Base-by-base conservation (phyloP, 2,113 vertebrate species). In the Oncorhynchus nerka region DNA sequence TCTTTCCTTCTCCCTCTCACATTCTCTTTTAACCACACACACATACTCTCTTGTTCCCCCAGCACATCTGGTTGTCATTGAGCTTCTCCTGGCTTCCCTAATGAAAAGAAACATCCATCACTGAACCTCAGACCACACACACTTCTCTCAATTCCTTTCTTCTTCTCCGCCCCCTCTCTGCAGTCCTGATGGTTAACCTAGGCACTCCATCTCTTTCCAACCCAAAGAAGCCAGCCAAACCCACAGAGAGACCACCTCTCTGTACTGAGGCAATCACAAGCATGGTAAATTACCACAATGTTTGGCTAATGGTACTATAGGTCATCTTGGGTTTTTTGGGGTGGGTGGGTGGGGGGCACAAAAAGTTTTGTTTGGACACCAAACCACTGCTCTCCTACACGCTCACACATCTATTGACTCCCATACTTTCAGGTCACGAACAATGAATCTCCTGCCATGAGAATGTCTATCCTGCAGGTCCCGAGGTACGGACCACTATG, bases 1-100 rank as follows among this genome's bases (percentile, higher is more conserved):
- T 48, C 19, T 48, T 19, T 69, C 28, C 22, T 34, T 69, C 11
- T 19, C 26, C 32, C 70, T 71, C 70, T 71, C 15, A 51, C 12
- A 8, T 9, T 59, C 49, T 57, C 49, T 45, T 6, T 6, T 2
- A 65, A 30, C 39, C 59, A 67, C 34, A 68, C 24, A 68, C 71
- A 81, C 71, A 73, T 68, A 75, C 75, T 62, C 55, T 73, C 71
- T 78, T 77, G 74, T 85, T 82, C 64, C n/a, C 39, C 74, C 66
- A 32, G 57, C 76, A 89, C 89, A 91, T 91, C 89, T 92, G 91
- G 86, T 90, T 74, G 71, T 78, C 78, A 81, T 88, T 85, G 72
- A 74, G 48, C 70, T 81, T 70, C 59, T 75, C 30, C 4, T 67
- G 70, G 75, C 82, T 80, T 72, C 67, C 72, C 78, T 71, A 64